phyloP scores from a whole-genome alignment of 2,113 vertebrate species.

The Candoia aspera region DNA sequence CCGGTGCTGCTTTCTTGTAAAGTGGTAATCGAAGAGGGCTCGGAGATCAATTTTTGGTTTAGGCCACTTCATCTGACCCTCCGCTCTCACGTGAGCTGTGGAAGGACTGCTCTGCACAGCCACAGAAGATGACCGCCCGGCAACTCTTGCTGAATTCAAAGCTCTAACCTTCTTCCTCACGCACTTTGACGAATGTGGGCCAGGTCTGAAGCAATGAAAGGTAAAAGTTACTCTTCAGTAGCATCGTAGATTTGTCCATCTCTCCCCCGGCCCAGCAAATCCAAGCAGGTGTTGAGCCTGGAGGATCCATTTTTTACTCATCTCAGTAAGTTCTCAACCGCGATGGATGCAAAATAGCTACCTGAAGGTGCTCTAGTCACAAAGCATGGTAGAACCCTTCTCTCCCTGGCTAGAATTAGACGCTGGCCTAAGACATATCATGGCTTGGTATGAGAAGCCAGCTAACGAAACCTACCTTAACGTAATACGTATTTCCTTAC shows the following conservation, averaged over 20 bases:
- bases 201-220: background rate
- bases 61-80: background rate
- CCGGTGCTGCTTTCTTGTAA: conserved; percentile 47
- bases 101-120: conserved; percentile 25
- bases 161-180: conserved; percentile 21
- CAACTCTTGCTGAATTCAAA: rapidly evolving
- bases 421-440: too few species aligned
- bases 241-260: background rate
- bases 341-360: background rate
- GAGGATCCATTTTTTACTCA: background rate
- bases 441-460: too few species aligned
- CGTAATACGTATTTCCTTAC: too few species aligned
- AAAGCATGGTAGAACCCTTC: background rate
- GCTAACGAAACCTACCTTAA: too few species aligned
- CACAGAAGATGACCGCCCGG: background rate
- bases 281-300: background rate
- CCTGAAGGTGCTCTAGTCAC: background rate
- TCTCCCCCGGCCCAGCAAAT: background rate
- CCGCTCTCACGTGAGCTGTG: conserved; percentile 35
- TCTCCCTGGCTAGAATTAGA: background rate
- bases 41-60: conserved; percentile 63
- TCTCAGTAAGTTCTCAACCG: background rate
- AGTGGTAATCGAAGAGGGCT: conserved; percentile 70
- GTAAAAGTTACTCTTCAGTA: background rate
- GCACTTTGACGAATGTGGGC: background rate